Base-by-base conservation (phyloP, 2,888 invertebrate species). In the Athalia cordata region DNA sequence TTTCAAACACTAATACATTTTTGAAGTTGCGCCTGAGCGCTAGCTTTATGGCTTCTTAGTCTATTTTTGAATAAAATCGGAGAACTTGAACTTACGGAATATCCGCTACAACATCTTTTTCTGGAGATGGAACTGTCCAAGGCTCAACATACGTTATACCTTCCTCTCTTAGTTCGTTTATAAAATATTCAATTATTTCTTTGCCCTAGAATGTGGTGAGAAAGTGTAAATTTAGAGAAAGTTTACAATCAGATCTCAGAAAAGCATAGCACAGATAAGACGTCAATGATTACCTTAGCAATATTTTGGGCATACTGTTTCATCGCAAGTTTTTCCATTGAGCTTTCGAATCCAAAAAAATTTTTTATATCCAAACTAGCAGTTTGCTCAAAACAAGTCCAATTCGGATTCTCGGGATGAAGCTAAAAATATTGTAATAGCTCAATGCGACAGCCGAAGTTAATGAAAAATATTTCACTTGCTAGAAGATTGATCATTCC, bases 351-450 rank as follows among this genome's bases (percentile, higher is more conserved):
- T 0, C 98, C 98, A 91, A 98, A 98, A 91, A 98, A 98, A 85
- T 95, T 97, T 90, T 96, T 97, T 72, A 98, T 97, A 90, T 98
- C 98, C 79, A 98, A 93, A 83, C 95, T 94, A 43, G 98, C 98
- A 77, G 94, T 94, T 91, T 98, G 98, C 90, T 98, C 98, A 91
- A 98, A 98, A 88, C 98, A 98, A 1, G 98, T 98, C 98, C 98
- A 98, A 65, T 96, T 94, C 0, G 95, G 91, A 90, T 98, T 98
- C 87, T 98, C 98, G 0, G 98, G 97, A 91, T 98, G 98, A 11
- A 97, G 95, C 97, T 97, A 87, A 5, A 82, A 77, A 79, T 49
- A 70, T 50, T 67, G 29, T 29, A 29, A 29, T 29, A 29, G 29
- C 29, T 29, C 29, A 29, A 29, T 29, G 29, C 29, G 29, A 29